Base-by-base conservation (phyloP, 2,797 vertebrate species). In the Thunnus albacares region DNA sequence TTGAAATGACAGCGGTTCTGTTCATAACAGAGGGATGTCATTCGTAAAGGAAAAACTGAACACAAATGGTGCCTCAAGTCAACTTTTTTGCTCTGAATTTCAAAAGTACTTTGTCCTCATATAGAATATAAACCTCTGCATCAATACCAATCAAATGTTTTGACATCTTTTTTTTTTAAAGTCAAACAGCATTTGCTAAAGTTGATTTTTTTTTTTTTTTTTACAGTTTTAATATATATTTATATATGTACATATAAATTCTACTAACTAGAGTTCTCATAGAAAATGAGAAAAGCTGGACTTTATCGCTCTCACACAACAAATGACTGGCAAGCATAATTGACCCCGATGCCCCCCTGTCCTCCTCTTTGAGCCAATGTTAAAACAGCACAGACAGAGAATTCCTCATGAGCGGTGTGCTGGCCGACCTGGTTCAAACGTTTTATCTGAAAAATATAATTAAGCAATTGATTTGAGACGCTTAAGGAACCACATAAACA, bases 51-150 rank as follows among this genome's bases (percentile, higher is more conserved):
- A 77, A 67, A 71, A 79, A 81, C 24, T 35, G n/a, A 81, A 81
- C 26, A 70, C 72, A 90, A 86, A 79, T 59, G 30, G 60, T 75
- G 77, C 71, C 52, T 77, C 59, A 64, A 67, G 76, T 81, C 49
- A 45, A 71, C 61, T n/a, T 66, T 78, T 82, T 73, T 51, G 18
- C 57, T 82, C 76, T 93, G 76, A 84, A 85, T 92, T 95, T 92
- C 85, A 94, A 94, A 95, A 95, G 87, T 92, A 88, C 53, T 91
- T 89, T 90, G 76, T 92, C 83, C 88, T 94, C 83, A 85, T 93
- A 94, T 94, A 94, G 89, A 96, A 96, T 96, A 96, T 96, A 96
- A 95, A 96, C 89, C 92, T 96, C 94, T 96, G 94, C 89, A 93
- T 94, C 90, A 84, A 92, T 93, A 94, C 92, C 94, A 93, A 94